Evolutionary conservation across 2,797 vertebrate species (phyloP).

Genomic region (Characodon lateralis): DNA sequence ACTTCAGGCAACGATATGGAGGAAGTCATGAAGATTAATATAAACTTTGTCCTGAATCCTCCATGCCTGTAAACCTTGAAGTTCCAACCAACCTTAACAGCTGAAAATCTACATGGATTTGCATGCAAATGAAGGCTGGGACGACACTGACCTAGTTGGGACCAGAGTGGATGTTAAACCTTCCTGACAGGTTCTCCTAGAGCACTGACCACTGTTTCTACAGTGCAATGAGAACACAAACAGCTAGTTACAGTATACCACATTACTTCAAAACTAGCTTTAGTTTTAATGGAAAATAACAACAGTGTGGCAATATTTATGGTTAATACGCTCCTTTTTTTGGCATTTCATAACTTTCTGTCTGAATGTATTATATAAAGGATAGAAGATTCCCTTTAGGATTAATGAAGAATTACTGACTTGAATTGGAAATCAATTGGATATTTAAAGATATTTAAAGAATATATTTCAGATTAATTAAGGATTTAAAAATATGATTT

Average conservation of each 20-base stretch:
- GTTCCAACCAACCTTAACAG: slow-evolving; percentile 77
- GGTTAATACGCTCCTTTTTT: neutral
- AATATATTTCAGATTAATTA: neutral
- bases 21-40: slow-evolving; percentile 58
- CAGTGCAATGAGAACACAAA: slow-evolving; percentile 36
- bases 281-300: slow-evolving; percentile 13
- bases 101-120: slow-evolving; percentile 78
- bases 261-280: slow-evolving; percentile 22
- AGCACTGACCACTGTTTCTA: slow-evolving; percentile 51
- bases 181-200: slow-evolving; percentile 71
- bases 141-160: slow-evolving; percentile 74
- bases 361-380: neutral
- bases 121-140: slow-evolving; percentile 77
- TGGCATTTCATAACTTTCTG: neutral
- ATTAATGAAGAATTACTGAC: too few relatives aligned
- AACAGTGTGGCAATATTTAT: neutral
- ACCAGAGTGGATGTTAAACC: slow-evolving; percentile 64
- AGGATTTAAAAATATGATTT: neutral
- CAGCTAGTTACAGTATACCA: slow-evolving; percentile 17
- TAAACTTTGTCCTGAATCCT: slow-evolving; percentile 62
- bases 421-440: too few relatives aligned
- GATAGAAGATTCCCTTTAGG: too few relatives aligned
- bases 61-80: slow-evolving; percentile 64
- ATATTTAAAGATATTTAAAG: too few relatives aligned
- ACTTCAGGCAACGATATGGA: slow-evolving; percentile 45